Conservation (phyloP, 1,140 invertebrate species). For the Neodiprion pinetum region DNA sequence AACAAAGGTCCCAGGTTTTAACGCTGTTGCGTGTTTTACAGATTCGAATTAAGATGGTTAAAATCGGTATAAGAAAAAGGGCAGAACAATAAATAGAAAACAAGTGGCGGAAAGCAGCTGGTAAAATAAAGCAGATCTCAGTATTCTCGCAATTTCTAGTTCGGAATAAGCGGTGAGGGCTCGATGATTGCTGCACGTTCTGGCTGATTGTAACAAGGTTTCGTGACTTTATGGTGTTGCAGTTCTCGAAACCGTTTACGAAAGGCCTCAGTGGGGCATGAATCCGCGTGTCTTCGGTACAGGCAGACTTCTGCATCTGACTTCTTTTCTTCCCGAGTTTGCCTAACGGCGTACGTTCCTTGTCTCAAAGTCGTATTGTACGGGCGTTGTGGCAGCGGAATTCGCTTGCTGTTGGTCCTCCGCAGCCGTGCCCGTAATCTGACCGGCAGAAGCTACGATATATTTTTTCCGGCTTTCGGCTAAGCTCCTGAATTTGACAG, state of each 20-base stretch:
- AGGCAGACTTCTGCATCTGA: neutral
- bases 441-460: neutral
- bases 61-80: no score
- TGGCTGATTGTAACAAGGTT: neutral
- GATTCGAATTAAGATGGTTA: no score
- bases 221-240: neutral
- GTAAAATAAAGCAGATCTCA: no score
- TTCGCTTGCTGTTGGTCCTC: neutral
- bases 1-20: no score
- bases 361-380: neutral
- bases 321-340: neutral
- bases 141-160: no score
- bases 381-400: neutral
- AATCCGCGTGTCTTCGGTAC: neutral
- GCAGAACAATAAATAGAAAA: no score
- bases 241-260: constrained; percentile 1
- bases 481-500: constrained; percentile 4
- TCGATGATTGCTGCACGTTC: no score
- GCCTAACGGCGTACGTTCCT: no score
- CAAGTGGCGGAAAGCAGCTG: no score
- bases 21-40: no score
- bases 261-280: neutral
- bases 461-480: constrained; percentile 1
- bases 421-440: neutral
- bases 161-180: no score